A percentile compares a stretch with the other conserved stretches of the same genome.
Evolutionary conservation across 2,888 invertebrate genomes (phyloP).

Genomic region (Smittia sp.): DNA sequence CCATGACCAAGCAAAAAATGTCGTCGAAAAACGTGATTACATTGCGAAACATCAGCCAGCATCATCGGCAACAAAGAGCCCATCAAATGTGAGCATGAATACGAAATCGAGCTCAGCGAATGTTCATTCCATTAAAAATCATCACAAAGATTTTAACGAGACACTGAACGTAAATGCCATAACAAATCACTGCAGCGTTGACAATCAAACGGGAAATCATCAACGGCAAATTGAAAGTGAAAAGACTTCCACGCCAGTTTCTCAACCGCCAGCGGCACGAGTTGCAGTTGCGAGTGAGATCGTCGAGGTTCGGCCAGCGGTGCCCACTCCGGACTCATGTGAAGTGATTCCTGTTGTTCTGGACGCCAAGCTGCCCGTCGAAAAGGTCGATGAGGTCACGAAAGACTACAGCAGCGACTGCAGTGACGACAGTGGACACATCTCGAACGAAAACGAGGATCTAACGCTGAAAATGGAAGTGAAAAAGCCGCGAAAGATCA

Average conservation of each 20-base stretch:
- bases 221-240: conserved; percentile 51
- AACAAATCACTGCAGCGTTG: conserved; percentile 54
- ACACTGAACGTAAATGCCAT: conserved; percentile 57
- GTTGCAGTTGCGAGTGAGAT: conserved; percentile 14
- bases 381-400: conserved; percentile 54
- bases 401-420: conserved; percentile 65
- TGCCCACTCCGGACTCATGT: conserved; percentile 35
- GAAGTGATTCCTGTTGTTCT: conserved; percentile 37
- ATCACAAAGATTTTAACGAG: conserved; percentile 55
- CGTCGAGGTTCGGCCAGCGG: neutral
- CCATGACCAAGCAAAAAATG: conserved; percentile 54
- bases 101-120: conserved; percentile 52
- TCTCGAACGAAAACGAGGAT: conserved; percentile 68
- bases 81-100: conserved; percentile 49
- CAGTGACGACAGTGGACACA: conserved; percentile 79
- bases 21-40: conserved; percentile 49
- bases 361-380: neutral
- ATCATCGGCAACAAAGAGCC: neutral
- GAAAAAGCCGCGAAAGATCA: conserved; percentile 31
- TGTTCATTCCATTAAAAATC: conserved; percentile 47
- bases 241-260: conserved; percentile 48
- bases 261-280: conserved; percentile 48
- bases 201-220: conserved; percentile 54
- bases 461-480: conserved; percentile 41
- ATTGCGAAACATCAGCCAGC: conserved; percentile 48